Percentiles rank a stretch among this genome's conserved stretches.
Evolutionary conservation across 2,888 invertebrate species (phyloP).

Genomic region (Unio delphinus): DNA sequence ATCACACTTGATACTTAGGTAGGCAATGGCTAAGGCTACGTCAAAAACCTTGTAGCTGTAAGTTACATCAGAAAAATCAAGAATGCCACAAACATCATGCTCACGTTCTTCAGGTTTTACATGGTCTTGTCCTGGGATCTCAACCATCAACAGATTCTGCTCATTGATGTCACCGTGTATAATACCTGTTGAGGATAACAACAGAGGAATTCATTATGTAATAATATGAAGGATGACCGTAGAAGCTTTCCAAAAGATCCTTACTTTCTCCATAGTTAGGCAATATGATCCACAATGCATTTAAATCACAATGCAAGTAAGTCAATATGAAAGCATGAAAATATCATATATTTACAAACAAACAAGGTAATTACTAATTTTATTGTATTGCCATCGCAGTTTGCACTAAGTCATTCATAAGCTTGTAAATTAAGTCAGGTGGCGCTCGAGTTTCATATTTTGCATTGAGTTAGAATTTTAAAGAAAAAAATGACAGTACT

Average conservation of each 20-base stretch:
- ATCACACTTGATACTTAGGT: constrained; percentile 82
- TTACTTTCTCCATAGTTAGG: too few relatives aligned
- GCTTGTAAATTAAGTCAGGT: too few relatives aligned
- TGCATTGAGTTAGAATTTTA: too few relatives aligned
- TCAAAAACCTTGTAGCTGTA: constrained; percentile 84
- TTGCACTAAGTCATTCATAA: too few relatives aligned
- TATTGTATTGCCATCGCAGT: too few relatives aligned
- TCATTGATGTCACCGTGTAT: constrained; percentile 95
- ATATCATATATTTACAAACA: too few relatives aligned
- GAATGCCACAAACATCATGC: constrained; percentile 79
- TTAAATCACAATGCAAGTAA: too few relatives aligned
- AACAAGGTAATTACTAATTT: too few relatives aligned
- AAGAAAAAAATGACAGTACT: too few relatives aligned
- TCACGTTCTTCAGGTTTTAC: constrained; percentile 62
- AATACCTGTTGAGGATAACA: constrained; percentile 70
- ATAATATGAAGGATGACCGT: not conserved
- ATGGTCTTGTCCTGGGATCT: constrained; percentile 63
- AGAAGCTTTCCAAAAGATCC: not conserved
- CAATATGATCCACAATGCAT: too few relatives aligned
- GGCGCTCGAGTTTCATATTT: too few relatives aligned
- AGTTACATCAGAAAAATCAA: constrained; percentile 90
- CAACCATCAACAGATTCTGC: constrained; percentile 83
- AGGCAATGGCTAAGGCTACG: constrained; percentile 84
- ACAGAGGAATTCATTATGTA: not conserved
- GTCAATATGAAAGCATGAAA: too few relatives aligned